Conservation (phyloP, 2,797 vertebrate species). For the Dermochelys coriacea region DNA sequence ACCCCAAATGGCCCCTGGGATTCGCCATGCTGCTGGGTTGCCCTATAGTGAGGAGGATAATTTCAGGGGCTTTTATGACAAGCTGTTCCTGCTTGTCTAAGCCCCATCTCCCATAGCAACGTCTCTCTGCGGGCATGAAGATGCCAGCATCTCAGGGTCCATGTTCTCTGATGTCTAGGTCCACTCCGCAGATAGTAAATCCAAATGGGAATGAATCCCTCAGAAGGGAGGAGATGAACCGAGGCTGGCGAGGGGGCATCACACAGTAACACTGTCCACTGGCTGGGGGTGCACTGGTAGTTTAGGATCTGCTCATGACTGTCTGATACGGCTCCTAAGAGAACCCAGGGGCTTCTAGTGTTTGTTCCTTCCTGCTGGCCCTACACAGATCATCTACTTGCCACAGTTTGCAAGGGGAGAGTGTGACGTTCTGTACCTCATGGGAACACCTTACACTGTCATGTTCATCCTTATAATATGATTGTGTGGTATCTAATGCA, state of each 20-base stretch:
- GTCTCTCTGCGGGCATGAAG: not conserved
- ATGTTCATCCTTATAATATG: too few species aligned
- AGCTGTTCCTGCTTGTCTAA: not conserved
- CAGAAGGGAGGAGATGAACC: not conserved
- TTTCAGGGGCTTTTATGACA: slow-evolving; percentile 26
- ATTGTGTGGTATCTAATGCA: too few species aligned
- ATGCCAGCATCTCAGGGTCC: rapidly evolving
- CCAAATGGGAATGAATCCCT: not conserved
- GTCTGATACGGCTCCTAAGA: not conserved
- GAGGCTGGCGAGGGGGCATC: not conserved
- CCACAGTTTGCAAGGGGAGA: not conserved
- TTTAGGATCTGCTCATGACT: not conserved
- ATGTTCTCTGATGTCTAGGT: not conserved
- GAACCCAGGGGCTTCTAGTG: not conserved
- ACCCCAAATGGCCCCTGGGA: not conserved
- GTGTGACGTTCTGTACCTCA: too few species aligned
- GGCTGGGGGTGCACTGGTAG: not conserved
- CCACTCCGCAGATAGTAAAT: not conserved
- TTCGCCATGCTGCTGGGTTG: not conserved
- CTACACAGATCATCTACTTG: not conserved
- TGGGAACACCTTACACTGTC: too few species aligned
- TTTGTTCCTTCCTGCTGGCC: not conserved
- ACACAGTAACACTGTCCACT: not conserved
- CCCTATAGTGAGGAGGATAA: not conserved
- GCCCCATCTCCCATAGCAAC: not conserved